Base-by-base conservation (phyloP, 2,797 vertebrate species). In the Lithobates sylvaticus region DNA sequence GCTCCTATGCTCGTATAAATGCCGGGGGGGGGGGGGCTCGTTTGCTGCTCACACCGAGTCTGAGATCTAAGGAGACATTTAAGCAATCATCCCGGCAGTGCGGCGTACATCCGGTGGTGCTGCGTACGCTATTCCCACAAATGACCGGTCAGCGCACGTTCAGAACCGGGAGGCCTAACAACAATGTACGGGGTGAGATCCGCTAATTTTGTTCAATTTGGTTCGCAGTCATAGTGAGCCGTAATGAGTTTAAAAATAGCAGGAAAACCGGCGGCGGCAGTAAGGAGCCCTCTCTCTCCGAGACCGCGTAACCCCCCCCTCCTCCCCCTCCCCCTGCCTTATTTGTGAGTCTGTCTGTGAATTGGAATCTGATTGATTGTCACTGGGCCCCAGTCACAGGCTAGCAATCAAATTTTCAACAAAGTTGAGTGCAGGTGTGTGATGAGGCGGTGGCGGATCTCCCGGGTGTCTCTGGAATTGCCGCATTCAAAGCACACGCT, bases 341-440 rank as follows among this genome's bases (percentile, higher is more conserved):
- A 71, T 81, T 81, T 81, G 68, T 27, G 78, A 81, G 68, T 81
- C 78, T 81, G 44, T 81, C 78, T 81, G 67, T 81, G 68, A 81
- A 81, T 81, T 54, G 44, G 16, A 12, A 70, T 81, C 44, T 39
- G 68, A 81, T 72, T 58, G 78, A 72, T 81, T 13, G 68, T 72
- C 15, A 34, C 78, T 5, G 44, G 26, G 29, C 36, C 34, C n/a
- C 21, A 47, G 78, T 72, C 78, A 72, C 78, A 81, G 68, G 68
- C 78, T 71, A 61, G 29, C 78, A 36, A 81, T 81, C 78, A 81
- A 81, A 81, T 36, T 81, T 81, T 81, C 34, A 81, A 81, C 78
- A 81, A 81, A 81, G 78, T 70, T 72, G 47, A 72, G 47, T 71
- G 78, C 29, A 72, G 68, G 78, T 81, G 78, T 26, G 54, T 72